Evolutionary conservation across 2,888 invertebrate genomes (phyloP), one percentile per base, ranked within the genome.

Genomic region (Mesoligia furuncula): DNA sequence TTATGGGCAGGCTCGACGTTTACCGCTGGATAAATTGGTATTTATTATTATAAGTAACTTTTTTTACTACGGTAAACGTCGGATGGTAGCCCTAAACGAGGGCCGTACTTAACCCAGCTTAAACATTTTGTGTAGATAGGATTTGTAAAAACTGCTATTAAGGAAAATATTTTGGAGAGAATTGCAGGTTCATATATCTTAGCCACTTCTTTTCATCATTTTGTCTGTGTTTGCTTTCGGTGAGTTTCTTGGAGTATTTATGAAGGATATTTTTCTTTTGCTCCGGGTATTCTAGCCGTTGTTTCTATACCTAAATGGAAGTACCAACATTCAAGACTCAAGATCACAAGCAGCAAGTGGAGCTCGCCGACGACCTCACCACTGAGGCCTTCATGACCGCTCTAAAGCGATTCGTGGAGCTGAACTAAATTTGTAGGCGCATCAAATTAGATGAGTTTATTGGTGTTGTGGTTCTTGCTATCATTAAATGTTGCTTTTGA

Each of bases 11-110:
- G 79, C 75, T 83, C 65, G 80, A 81, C 88, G 82, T 88, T 92
- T 90, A 90, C 85, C 89, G 89, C 81, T 80, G 85, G 81, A 88
- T 87, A 91, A 93, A 93, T 92, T 91, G 92, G 88, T 93, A 92
- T 93, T 93, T 92, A 93, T 91, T 92, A 90, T 91, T 89, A 93
- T 90, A 88, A 91, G 84, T 76, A 81, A 83, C 75, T 85, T 88
- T 90, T 91, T 91, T 90, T 90, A 86, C 87, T 85, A 85, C 85
- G 77, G 74, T 82, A 75, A 85, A 85, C 85, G 83, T 85, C 83
- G 79, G 84, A 69, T 84, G 79, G 83, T 84, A 85, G 86, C 84
- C 87, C 86, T 48, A 87, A 92, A 92, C 90, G 88, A 86, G 89
- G 87, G 89, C 87, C 86, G 89, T 90, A 89, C 90, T 90, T 91